These are phyloP conservation scores for Sphaeridia pumilis DNA, from an alignment of 2,888 invertebrate genomes.

Conservation along the genomic window DNA sequence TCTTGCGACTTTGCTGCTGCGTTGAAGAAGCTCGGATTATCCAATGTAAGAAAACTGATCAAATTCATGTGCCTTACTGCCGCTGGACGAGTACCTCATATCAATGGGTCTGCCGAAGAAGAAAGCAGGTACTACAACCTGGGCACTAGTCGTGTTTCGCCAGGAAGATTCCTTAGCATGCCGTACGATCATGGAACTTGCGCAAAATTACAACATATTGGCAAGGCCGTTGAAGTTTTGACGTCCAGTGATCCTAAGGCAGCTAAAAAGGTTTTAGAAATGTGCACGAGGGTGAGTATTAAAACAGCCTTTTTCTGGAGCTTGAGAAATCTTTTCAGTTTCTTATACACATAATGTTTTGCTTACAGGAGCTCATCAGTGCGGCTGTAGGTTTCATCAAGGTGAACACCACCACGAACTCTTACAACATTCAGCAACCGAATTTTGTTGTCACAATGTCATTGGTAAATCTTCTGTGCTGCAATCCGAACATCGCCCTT, in stretches of 20 bases:
- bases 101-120: constrained; percentile 21
- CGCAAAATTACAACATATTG: constrained; percentile 31
- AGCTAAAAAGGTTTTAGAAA: constrained; percentile 47
- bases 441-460: constrained; percentile 50
- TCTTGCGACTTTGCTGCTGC: constrained; percentile 43
- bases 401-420: constrained; percentile 15
- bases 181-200: constrained; percentile 32
- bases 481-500: constrained; percentile 34
- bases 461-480: constrained; percentile 46
- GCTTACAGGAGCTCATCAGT: constrained; percentile 42
- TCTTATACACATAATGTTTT: neutral
- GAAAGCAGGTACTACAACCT: constrained; percentile 20
- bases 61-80: constrained; percentile 51
- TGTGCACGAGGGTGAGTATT: constrained; percentile 47
- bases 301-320: neutral
- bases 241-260: constrained; percentile 42
- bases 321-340: neutral
- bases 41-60: constrained; percentile 49
- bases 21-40: constrained; percentile 45
- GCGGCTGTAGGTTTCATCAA: constrained; percentile 42
- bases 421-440: constrained; percentile 26
- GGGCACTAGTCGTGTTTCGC: constrained; percentile 10
- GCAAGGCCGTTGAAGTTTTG: constrained; percentile 30
- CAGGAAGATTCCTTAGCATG: constrained; percentile 27
- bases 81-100: constrained; percentile 42